phyloP scores from a whole-genome alignment of 2,797 vertebrate species.

The Neosalanx taihuensis region DNA sequence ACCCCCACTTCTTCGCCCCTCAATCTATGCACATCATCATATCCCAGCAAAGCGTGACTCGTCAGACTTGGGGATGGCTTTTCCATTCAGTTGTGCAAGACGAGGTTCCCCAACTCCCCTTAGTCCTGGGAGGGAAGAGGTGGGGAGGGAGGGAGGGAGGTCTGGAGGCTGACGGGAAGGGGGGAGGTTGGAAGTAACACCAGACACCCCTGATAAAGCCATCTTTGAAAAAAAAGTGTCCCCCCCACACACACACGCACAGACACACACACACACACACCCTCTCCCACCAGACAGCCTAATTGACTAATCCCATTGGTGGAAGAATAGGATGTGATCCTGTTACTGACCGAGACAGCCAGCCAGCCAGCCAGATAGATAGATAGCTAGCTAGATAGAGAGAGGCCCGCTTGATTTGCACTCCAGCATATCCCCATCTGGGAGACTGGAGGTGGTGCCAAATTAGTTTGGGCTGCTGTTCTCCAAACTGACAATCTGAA shows the following conservation, averaged over 20 bases:
- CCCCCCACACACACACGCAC: no score
- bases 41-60: constrained; percentile 34
- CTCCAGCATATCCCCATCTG: constrained; percentile 5
- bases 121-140: constrained; percentile 7
- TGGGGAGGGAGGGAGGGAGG: background rate
- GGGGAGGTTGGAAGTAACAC: background rate
- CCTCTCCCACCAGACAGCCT: constrained; percentile 8
- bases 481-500: constrained; percentile 11
- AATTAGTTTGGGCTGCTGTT: constrained; percentile 7
- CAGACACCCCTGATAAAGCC: constrained; percentile 38
- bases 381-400: no score
- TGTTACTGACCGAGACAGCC: constrained; percentile 29
- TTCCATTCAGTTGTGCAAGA: constrained; percentile 44
- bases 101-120: constrained; percentile 29
- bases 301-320: constrained; percentile 48
- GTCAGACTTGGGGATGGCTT: constrained; percentile 31
- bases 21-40: constrained; percentile 33
- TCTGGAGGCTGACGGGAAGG: background rate
- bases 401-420: background rate
- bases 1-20: constrained; percentile 13
- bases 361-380: background rate
- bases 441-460: background rate
- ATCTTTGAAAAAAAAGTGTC: constrained; percentile 37
- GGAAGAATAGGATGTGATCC: constrained; percentile 48
- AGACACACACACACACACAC: no score